A percentile compares a stretch with the other conserved stretches of the same genome.
These are phyloP conservation scores for Chymomyza procnemis DNA, from an alignment of 2,888 invertebrate species.

Conservation along the genomic window DNA sequence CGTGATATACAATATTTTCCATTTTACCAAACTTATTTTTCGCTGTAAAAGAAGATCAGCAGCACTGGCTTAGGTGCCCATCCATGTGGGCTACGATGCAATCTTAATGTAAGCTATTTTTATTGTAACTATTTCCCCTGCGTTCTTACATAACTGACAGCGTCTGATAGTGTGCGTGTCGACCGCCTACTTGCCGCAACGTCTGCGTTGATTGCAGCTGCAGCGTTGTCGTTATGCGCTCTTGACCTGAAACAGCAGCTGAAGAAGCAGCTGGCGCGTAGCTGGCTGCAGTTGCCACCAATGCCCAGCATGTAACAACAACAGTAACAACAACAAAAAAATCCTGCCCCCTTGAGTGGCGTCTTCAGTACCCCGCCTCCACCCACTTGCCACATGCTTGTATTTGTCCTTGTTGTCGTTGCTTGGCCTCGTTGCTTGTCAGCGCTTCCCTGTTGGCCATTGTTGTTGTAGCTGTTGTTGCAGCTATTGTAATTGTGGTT, in stretches of 20 bases:
- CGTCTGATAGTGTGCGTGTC: background rate
- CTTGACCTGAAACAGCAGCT: constrained; percentile 44
- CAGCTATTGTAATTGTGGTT: background rate
- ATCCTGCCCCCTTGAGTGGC: too few species aligned
- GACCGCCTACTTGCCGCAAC: background rate
- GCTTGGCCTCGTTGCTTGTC: constrained; percentile 8
- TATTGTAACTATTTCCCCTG: background rate
- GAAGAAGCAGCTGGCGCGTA: constrained; percentile 17
- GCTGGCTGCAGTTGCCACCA: background rate
- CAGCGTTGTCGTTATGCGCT: constrained; percentile 26
- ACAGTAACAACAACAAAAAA: too few species aligned
- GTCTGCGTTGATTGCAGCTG: background rate
- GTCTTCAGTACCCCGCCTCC: too few species aligned
- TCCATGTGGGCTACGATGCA: too few species aligned
- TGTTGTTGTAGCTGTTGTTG: constrained; percentile 23
- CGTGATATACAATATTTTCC: too few species aligned
- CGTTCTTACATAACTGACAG: background rate
- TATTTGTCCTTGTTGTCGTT: constrained; percentile 55
- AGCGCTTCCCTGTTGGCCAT: constrained; percentile 5
- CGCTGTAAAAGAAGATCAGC: too few species aligned
- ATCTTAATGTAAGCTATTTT: too few species aligned
- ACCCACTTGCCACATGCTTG: constrained; percentile 11
- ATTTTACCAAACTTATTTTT: too few species aligned
- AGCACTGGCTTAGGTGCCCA: too few species aligned
- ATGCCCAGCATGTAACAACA: background rate